Evolutionary conservation across 2,888 invertebrate species (phyloP).

Genomic region (Nomada goodeniana): DNA sequence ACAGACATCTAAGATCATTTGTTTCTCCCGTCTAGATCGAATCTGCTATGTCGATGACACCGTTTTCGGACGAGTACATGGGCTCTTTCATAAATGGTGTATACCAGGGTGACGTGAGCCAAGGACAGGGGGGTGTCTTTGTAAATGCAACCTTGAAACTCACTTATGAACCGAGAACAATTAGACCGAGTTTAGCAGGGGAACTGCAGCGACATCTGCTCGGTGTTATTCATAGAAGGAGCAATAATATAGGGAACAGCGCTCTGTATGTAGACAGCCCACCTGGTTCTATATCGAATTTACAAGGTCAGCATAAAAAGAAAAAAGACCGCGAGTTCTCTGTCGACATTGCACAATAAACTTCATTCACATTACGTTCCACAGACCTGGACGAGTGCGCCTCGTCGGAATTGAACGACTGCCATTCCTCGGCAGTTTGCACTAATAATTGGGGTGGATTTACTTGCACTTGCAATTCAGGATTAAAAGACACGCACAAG

Average conservation of each 20-base stretch:
- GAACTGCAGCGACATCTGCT: constrained; percentile 94
- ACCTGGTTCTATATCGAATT: constrained; percentile 90
- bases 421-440: constrained; percentile 91
- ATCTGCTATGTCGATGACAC: constrained; percentile 96
- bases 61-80: constrained; percentile 94
- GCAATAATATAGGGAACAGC: constrained; percentile 95
- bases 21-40: constrained; percentile 88
- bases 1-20: not conserved
- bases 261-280: constrained; percentile 93
- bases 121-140: constrained; percentile 91
- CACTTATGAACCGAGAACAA: constrained; percentile 86
- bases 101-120: constrained; percentile 89
- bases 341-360: not conserved
- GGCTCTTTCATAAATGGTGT: constrained; percentile 92
- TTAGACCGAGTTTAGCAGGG: constrained; percentile 88
- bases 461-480: constrained; percentile 90
- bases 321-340: not conserved
- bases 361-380: constrained; percentile 27
- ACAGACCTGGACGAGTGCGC: constrained; percentile 95
- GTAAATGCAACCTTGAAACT: constrained; percentile 92
- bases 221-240: constrained; percentile 92
- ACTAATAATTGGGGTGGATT: constrained; percentile 94
- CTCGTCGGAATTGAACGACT: constrained; percentile 93
- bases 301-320: constrained; percentile 86
- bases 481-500: constrained; percentile 91